Base-by-base conservation (phyloP, 2,113 vertebrate genomes). In the Eolophus roseicapilla region DNA sequence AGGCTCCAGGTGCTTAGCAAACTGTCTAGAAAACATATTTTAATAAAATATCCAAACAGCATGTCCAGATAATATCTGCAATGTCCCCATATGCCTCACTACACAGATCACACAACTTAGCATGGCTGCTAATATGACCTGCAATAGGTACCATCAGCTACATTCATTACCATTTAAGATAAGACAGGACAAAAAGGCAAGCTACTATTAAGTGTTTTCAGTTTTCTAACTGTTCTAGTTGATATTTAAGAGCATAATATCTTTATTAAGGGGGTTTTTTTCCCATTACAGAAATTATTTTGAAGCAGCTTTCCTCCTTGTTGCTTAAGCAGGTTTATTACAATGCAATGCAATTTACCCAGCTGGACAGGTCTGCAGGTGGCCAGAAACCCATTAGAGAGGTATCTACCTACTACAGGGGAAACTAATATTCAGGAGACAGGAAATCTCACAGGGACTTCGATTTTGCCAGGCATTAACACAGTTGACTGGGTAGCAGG, bases 401-500 rank as follows among this genome's bases (percentile, higher is more conserved):
- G 79, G 74, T 89, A 96, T 71, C 88, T 96, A 91, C 88, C 96
- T 96, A 95, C 92, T 95, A 88, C 92, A 92, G 89, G 93, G 93
- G 94, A 93, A 95, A 96, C 96, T 96, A 97, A 97, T 97, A 96
- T 97, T 88, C 90, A 92, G 85, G 70, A 95, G 92, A 97, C 95
- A 95, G 90, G 93, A 96, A 97, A 92, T 91, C 96, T 93, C 96
- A 82, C 49, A 74, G 95, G 96, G 95, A 92, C 94, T 97, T 94
- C 75, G 87, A 96, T 97, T 95, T 93, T 96, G 95, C 95, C 86
- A 97, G 92, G 69, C 95, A 90, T 96, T 97, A 96, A 90, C 94
- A 92, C 96, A 97, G 94, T 6, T 97, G 96, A 97, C 93, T 96
- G 95, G 96, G 96, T 95, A 97, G 96, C 97, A 97, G 96, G 97